Conservation (phyloP, 2,797 vertebrate genomes). For the Thaleichthys pacificus region DNA sequence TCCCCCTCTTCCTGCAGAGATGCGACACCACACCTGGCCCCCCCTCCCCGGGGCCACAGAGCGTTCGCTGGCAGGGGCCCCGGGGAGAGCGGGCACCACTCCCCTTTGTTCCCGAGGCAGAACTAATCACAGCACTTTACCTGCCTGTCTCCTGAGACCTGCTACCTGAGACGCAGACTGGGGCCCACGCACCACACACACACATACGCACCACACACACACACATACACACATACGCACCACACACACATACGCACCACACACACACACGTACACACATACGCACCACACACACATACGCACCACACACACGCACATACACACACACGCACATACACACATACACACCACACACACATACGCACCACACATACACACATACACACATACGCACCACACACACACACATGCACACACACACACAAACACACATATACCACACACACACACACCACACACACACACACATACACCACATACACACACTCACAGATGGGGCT, state of each 20-base stretch:
- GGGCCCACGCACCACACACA: slow-evolving; percentile 21
- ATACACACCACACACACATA: slow-evolving; percentile 21
- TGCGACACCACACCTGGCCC: slow-evolving; percentile 39
- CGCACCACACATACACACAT: slow-evolving; percentile 17
- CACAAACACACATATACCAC: background rate
- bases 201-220: slow-evolving; percentile 3
- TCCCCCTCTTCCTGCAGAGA: background rate
- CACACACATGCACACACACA: background rate
- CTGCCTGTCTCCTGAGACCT: slow-evolving; percentile 70
- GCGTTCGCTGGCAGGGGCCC: background rate
- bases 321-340: slow-evolving; percentile 18
- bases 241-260: slow-evolving; percentile 9
- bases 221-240: slow-evolving; percentile 1
- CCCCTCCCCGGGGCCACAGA: slow-evolving; percentile 51
- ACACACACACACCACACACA: slow-evolving; percentile 13
- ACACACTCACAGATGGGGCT: slow-evolving; percentile 2
- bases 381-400: slow-evolving; percentile 15
- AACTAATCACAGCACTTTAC: slow-evolving; percentile 76
- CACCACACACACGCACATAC: slow-evolving; percentile 11
- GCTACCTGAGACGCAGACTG: slow-evolving; percentile 61
- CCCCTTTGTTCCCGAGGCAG: slow-evolving; percentile 61
- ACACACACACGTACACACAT: slow-evolving; percentile 12
- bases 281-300: background rate
- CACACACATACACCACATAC: too few species aligned
- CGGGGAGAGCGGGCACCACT: slow-evolving; percentile 40